Conservation (phyloP, 2,797 vertebrate genomes). For the Rhadinocentrus ornatus region DNA sequence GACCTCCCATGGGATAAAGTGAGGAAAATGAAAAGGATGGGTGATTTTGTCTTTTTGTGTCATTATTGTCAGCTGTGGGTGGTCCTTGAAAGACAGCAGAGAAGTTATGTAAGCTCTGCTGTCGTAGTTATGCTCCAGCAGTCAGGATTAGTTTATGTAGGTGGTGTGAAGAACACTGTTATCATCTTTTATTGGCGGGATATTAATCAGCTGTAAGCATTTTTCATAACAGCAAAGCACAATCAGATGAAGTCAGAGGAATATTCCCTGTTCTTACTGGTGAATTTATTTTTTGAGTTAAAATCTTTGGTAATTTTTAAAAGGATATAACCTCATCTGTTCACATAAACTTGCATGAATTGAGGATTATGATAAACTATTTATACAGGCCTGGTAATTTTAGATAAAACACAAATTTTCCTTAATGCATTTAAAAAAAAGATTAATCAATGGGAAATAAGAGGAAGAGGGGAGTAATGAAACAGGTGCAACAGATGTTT, state of each 20-base stretch:
- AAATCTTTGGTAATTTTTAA: constrained; percentile 4
- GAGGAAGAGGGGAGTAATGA: background rate
- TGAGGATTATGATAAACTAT: background rate
- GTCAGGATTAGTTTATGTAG: constrained; percentile 44
- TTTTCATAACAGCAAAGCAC: background rate
- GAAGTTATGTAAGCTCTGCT: constrained; percentile 56
- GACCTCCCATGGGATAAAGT: constrained; percentile 69
- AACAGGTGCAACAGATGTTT: background rate
- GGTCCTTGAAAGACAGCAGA: constrained; percentile 55
- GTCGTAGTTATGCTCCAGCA: constrained; percentile 31
- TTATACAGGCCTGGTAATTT: background rate
- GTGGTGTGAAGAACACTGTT: constrained; percentile 32
- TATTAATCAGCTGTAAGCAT: constrained; percentile 22
- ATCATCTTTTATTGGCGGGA: constrained; percentile 30
- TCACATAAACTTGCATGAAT: background rate
- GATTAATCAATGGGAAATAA: too few species aligned
- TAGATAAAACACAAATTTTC: background rate
- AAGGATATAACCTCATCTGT: constrained; percentile 1
- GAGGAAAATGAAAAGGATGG: constrained; percentile 62
- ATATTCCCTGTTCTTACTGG: constrained; percentile 2
- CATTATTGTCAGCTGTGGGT: constrained; percentile 56
- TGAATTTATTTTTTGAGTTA: constrained; percentile 1
- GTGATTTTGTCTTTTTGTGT: constrained; percentile 35
- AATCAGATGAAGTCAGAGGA: constrained; percentile 14
- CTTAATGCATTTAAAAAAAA: background rate